A percentile compares a stretch with the other conserved stretches of the same genome.
Conservation (phyloP, 1,140 invertebrate genomes). For the Drosophila trapezifrons region DNA sequence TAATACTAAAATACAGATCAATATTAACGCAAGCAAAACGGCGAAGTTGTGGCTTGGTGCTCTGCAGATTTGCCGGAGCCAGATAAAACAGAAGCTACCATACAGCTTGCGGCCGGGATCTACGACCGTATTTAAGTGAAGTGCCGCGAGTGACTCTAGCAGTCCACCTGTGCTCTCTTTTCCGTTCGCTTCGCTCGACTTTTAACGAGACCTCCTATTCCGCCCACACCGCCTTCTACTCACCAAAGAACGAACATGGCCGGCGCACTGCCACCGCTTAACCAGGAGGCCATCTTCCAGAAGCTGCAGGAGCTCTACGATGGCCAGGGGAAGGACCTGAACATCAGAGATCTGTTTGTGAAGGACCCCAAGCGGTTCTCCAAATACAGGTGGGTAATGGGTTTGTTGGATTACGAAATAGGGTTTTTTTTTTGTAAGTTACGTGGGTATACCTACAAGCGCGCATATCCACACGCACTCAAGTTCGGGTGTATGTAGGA, state of each 20-base stretch:
- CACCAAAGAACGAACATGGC: constrained; percentile 68
- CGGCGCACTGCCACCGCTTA: constrained; percentile 84
- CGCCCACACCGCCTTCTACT: constrained; percentile 24
- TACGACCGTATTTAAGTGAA: constrained; percentile 64
- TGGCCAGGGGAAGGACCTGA: constrained; percentile 88
- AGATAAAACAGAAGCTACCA: constrained; percentile 29
- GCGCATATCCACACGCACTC: constrained; percentile 17
- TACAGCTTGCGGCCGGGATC: constrained; percentile 12
- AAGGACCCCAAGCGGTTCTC: constrained; percentile 91
- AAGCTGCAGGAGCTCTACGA: constrained; percentile 90
- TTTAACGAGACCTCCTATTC: constrained; percentile 39
- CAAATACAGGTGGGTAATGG: constrained; percentile 89
- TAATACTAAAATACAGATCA: background rate
- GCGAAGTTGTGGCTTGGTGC: constrained; percentile 38
- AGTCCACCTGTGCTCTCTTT: constrained; percentile 54
- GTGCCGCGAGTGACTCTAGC: constrained; percentile 34
- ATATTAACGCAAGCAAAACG: constrained; percentile 28
- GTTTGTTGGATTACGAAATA: constrained; percentile 1
- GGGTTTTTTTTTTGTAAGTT: constrained; percentile 14
- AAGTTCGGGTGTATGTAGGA: constrained; percentile 6
- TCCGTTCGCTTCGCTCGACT: constrained; percentile 31
- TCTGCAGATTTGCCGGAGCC: constrained; percentile 47
- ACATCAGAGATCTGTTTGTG: constrained; percentile 91
- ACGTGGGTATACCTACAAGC: constrained; percentile 25
- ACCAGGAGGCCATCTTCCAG: constrained; percentile 88